Evolutionary conservation across 2,113 vertebrate genomes (phyloP), one percentile per base, ranked within the genome.

Genomic region (Daphoenositta chrysoptera): DNA sequence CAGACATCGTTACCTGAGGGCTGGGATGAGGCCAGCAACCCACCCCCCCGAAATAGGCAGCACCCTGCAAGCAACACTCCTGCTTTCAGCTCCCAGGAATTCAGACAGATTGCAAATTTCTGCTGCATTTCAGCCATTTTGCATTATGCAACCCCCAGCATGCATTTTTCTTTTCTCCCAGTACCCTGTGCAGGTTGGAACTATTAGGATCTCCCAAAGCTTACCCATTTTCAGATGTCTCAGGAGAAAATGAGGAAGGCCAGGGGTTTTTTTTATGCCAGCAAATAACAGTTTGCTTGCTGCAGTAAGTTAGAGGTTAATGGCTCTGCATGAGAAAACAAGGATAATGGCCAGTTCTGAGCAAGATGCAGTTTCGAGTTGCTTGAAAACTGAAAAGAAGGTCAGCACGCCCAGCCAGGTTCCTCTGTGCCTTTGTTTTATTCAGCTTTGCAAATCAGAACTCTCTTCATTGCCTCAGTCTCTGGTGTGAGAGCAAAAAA

Each of bases 371-470:
- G 44, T n/a, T 83, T 31, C 1, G 0, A 79, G 90, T 35, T 70
- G 42, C 68, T 47, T 63, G 60, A 88, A 80, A 88, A 76, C 57
- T 58, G 90, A 64, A 88, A 92, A 82, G 89, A 82, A 96, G 87
- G 84, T 93, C 94, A 95, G 66, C 84, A 45, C 2, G 1, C 66
- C 70, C 94, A 79, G 82, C 13, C 84, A 69, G 47, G 89, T 76
- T 78, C 82, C 90, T 80, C 84, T 76, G 71, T 0, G 15, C 73
- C 69, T 85, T 71, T 60, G 63, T 89, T 91, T 94, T 85, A 91
- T 70, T 93, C 78, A 94, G 88, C 83, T 82, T 66, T 83, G 86
- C 83, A 93, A 93, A 83, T 65, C 23, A 22, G 58, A 87, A 50
- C 44, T 88, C 76, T 94, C 88, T 86, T 66, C 60, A 50, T 66